Evolutionary conservation across 2,113 vertebrate species (phyloP).

Genomic region (Ammodramus savannarum): DNA sequence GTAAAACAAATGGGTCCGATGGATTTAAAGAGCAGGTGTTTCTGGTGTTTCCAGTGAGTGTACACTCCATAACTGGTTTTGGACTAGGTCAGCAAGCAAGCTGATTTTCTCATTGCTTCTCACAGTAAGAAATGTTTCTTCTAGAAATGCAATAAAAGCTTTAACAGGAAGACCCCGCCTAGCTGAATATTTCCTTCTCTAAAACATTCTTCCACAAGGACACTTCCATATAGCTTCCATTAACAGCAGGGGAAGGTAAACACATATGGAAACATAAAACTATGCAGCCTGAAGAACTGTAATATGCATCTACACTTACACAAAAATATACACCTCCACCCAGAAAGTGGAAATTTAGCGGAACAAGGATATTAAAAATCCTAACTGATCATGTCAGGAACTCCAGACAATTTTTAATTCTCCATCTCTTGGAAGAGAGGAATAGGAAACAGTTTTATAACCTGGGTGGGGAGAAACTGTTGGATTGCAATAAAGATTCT

Average conservation of each 20-base stretch:
- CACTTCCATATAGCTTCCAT: background rate
- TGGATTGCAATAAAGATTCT: background rate
- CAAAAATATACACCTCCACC: background rate
- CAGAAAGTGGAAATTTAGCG: background rate
- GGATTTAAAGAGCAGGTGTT: background rate
- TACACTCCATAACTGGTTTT: background rate
- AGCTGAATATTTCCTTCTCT: background rate
- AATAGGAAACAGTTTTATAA: background rate
- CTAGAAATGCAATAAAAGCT: background rate
- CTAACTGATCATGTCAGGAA: background rate
- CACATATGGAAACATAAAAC: background rate
- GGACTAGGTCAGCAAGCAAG: background rate
- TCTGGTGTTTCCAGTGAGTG: background rate
- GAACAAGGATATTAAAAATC: background rate
- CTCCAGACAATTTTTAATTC: background rate
- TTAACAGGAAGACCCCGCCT: background rate
- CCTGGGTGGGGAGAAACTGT: background rate
- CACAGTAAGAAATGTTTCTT: background rate
- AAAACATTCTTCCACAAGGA: background rate
- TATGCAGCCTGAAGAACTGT: background rate
- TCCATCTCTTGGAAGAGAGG: background rate
- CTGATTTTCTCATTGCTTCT: background rate
- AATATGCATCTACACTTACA: background rate
- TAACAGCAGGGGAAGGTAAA: background rate
- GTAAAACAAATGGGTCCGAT: background rate